Percentiles rank a stretch among this genome's conserved stretches.
phyloP scores from a whole-genome alignment of 2,113 vertebrate genomes.

The Bagarius yarrelli region DNA sequence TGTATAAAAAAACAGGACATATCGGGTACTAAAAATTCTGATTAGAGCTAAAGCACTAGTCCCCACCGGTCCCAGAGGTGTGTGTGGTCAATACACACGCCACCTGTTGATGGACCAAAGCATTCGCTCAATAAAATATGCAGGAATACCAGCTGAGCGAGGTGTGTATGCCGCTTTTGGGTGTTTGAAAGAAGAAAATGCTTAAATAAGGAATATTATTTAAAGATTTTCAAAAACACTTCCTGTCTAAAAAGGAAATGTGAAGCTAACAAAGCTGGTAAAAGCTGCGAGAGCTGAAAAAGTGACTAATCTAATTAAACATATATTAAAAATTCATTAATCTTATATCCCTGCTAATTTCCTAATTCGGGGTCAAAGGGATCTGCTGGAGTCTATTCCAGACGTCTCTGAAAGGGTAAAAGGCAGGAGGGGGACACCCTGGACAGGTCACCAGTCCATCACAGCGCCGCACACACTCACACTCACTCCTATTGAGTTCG shows the following conservation, averaged over 20 bases:
- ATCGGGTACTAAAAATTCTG: conserved; percentile 25
- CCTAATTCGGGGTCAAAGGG: no score
- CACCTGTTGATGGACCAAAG: conserved; percentile 30
- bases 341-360: no score
- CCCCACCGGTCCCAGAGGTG: conserved; percentile 1
- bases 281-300: not conserved
- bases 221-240: conserved; percentile 5
- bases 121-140: conserved; percentile 35
- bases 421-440: no score
- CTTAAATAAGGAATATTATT: conserved; percentile 3
- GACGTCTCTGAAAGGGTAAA: no score
- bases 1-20: not conserved
- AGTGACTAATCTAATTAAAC: not conserved
- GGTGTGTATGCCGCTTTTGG: not conserved
- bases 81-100: conserved; percentile 1
- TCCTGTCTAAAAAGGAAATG: conserved; percentile 5
- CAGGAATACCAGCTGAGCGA: conserved; percentile 5
- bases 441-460: no score
- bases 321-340: no score
- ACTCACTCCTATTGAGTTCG: no score
- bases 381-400: no score
- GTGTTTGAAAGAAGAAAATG: not conserved
- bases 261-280: not conserved
- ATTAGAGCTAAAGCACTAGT: conserved; percentile 12
- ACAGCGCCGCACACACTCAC: no score